phyloP scores from a whole-genome alignment of 2,888 invertebrate genomes.

The Pseudanteris insignis region DNA sequence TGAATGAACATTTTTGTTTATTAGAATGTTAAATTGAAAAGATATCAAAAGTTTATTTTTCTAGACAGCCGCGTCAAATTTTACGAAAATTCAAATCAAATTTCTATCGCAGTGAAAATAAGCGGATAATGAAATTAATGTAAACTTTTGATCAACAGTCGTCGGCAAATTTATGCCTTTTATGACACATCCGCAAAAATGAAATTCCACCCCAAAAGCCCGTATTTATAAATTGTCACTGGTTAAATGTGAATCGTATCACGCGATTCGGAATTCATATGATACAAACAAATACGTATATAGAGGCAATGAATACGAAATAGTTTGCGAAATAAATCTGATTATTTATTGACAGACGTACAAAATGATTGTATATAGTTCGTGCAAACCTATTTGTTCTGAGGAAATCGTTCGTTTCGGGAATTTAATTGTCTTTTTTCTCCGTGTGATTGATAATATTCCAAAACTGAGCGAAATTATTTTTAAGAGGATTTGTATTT shows the following conservation, averaged over 20 bases:
- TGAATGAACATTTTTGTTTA: too few species aligned
- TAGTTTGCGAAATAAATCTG: constrained; percentile 18
- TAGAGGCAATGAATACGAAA: constrained; percentile 15
- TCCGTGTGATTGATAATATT: too few species aligned
- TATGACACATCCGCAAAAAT: neutral
- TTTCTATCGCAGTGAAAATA: too few species aligned
- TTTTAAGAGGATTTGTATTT: too few species aligned
- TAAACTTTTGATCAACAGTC: too few species aligned
- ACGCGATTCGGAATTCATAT: constrained; percentile 5
- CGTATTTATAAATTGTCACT: constrained; percentile 14
- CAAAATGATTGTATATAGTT: constrained; percentile 6
- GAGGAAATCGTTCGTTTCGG: neutral
- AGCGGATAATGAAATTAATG: too few species aligned
- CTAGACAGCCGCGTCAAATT: too few species aligned
- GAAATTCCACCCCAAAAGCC: neutral
- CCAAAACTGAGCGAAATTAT: too few species aligned
- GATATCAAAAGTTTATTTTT: too few species aligned
- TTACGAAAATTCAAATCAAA: too few species aligned
- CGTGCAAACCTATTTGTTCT: neutral
- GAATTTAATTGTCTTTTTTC: neutral
- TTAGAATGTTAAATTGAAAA: too few species aligned
- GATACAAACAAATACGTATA: constrained; percentile 19
- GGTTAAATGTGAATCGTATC: constrained; percentile 5
- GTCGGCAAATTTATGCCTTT: too few species aligned
- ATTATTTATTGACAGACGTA: constrained; percentile 20